phyloP scores from a whole-genome alignment of 2,113 vertebrate species.

The Sander vitreus region DNA sequence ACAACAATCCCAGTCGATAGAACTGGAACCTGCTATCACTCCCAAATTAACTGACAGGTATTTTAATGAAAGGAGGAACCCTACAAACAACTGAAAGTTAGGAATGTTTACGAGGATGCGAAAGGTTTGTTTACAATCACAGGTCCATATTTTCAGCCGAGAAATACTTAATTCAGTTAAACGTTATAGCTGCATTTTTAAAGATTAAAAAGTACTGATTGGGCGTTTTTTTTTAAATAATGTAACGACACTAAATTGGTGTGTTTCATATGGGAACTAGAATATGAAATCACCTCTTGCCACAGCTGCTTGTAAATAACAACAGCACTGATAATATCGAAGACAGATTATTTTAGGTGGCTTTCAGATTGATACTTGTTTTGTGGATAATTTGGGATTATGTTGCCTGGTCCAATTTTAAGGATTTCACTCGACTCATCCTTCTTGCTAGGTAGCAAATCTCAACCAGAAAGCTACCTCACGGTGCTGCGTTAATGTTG shows the following conservation, averaged over 20 bases:
- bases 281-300: constrained; percentile 37
- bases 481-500: background rate
- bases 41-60: constrained; percentile 1
- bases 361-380: constrained; percentile 4
- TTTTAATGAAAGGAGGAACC: constrained; percentile 22
- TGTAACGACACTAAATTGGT: constrained; percentile 5
- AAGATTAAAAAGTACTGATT: constrained; percentile 3
- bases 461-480: background rate
- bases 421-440: background rate
- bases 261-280: constrained; percentile 68
- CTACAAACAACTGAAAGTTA: constrained; percentile 17
- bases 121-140: constrained; percentile 2
- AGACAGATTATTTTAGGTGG: background rate
- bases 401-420: background rate
- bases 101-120: background rate
- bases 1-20: background rate
- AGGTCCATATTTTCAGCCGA: constrained; percentile 13
- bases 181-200: background rate
- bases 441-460: background rate
- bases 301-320: constrained; percentile 80
- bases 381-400: background rate
- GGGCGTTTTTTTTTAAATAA: constrained; percentile 30
- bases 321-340: background rate
- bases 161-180: background rate
- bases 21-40: background rate